A percentile compares a stretch with the other conserved stretches of the same genome.
These are phyloP conservation scores for Terrapene triunguis DNA, from an alignment of 2,113 vertebrate genomes.

Conservation along the genomic window DNA sequence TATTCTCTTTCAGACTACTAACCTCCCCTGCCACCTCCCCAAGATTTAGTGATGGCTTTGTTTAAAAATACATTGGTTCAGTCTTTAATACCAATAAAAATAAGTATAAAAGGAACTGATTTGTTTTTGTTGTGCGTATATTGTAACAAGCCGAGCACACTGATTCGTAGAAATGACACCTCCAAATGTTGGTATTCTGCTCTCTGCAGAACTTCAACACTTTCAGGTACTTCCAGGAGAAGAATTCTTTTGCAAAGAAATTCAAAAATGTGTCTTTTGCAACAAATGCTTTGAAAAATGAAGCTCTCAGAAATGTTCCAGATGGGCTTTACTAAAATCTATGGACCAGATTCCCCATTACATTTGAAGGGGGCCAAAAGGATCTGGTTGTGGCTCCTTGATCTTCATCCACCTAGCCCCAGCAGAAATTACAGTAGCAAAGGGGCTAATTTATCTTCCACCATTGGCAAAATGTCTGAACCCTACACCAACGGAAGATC, in stretches of 20 bases:
- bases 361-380: neutral
- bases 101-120: neutral
- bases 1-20: no score
- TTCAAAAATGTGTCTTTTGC: neutral
- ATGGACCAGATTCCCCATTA: neutral
- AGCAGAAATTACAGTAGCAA: neutral
- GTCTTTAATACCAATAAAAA: neutral
- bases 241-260: neutral
- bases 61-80: neutral
- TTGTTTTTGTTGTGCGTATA: neutral
- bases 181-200: neutral
- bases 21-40: no score
- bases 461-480: neutral
- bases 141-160: neutral
- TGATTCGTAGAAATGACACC: neutral
- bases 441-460: neutral
- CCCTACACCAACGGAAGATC: neutral
- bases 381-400: neutral
- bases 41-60: neutral
- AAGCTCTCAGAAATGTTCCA: neutral
- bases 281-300: neutral
- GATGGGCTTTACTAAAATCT: neutral
- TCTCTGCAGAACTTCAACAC: conserved; percentile 5
- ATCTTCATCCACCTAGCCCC: neutral
- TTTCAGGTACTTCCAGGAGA: neutral